phyloP scores from a whole-genome alignment of 1,140 invertebrate genomes.

The Dendroctonus ponderosae region DNA sequence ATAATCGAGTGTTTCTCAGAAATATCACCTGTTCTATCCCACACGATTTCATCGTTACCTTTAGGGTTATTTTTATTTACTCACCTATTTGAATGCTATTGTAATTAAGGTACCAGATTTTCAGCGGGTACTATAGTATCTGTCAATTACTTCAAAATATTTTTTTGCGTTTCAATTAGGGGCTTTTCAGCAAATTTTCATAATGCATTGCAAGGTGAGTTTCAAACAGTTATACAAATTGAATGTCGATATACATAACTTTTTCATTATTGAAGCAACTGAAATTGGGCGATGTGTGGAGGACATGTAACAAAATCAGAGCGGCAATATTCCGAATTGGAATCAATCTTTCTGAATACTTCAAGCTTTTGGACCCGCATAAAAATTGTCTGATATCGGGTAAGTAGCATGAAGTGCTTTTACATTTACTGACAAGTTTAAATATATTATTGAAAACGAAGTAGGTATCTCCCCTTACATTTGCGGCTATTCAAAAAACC shows the following conservation, averaged over 20 bases:
- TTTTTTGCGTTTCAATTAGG: neutral
- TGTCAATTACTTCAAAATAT: neutral
- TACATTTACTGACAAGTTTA: neutral
- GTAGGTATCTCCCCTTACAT: too few species aligned
- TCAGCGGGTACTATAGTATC: too few species aligned
- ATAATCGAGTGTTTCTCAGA: too few species aligned
- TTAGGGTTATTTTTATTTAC: too few species aligned
- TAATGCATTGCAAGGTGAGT: slow-evolving; percentile 28
- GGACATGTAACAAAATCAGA: slow-evolving; percentile 72
- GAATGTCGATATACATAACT: neutral
- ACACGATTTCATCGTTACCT: too few species aligned
- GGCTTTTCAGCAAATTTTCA: slow-evolving; percentile 7
- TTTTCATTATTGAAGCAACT: slow-evolving; percentile 42
- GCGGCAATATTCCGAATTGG: slow-evolving; percentile 65
- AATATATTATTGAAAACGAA: too few species aligned
- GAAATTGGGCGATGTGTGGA: slow-evolving; percentile 61
- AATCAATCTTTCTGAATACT: slow-evolving; percentile 67
- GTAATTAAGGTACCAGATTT: neutral
- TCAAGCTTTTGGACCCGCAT: slow-evolving; percentile 62
- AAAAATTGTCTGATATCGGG: slow-evolving; percentile 66
- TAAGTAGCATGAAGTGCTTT: slow-evolving; percentile 41
- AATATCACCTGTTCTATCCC: too few species aligned
- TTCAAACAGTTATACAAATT: neutral
- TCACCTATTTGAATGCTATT: too few species aligned
- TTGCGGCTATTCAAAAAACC: too few species aligned